A percentile compares a stretch with the other conserved stretches of the same genome.
Conservation (phyloP, 2,797 vertebrate species). For the Psittacula echo region DNA sequence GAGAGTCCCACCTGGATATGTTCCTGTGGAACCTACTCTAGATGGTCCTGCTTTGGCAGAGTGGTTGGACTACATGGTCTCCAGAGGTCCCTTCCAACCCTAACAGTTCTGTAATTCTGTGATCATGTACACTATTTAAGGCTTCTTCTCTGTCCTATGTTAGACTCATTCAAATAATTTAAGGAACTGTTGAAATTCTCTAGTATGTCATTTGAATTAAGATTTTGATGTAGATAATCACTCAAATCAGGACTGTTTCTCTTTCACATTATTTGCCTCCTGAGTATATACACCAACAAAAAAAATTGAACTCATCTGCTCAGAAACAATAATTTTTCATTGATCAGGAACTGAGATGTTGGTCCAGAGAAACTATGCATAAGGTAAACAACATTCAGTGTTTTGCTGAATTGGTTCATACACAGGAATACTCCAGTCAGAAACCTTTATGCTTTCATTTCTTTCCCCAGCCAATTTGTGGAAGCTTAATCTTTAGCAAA, state of each 20-base stretch:
- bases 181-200: neutral
- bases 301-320: neutral
- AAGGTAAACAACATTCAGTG: neutral
- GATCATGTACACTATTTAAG: neutral
- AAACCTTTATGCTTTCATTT: neutral
- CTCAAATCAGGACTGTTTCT: neutral
- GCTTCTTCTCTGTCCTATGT: neutral
- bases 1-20: neutral
- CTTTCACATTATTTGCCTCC: neutral
- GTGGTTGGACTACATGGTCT: neutral
- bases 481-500: conserved; percentile 26
- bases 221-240: neutral
- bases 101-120: neutral
- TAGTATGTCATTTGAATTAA: neutral
- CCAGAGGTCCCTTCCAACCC: neutral
- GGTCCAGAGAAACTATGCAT: neutral
- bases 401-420: neutral
- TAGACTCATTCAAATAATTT: neutral
- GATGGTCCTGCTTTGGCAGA: neutral
- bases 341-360: neutral
- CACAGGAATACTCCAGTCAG: neutral
- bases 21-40: neutral
- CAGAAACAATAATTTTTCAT: neutral
- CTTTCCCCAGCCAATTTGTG: neutral
- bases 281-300: neutral